Evolutionary conservation across 2,797 vertebrate species (phyloP).

Genomic region (Tiaroga cobitis): DNA sequence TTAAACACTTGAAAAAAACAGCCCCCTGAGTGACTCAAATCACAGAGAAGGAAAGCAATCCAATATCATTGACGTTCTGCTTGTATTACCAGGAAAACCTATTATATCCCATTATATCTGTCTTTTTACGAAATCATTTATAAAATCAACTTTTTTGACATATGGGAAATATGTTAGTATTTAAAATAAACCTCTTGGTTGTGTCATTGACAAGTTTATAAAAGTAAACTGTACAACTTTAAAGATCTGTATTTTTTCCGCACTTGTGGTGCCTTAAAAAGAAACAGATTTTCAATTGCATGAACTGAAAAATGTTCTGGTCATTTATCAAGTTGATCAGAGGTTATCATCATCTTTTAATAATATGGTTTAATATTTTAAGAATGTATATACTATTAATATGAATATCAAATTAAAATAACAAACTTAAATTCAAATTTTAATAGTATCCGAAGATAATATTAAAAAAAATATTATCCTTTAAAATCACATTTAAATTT

Average conservation of each 20-base stretch:
- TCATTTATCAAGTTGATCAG: background rate
- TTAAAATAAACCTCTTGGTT: slow-evolving; percentile 15
- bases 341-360: background rate
- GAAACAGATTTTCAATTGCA: background rate
- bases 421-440: background rate
- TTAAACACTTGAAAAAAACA: slow-evolving; percentile 13
- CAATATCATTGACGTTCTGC: background rate
- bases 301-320: background rate
- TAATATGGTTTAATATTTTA: background rate
- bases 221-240: slow-evolving; percentile 7
- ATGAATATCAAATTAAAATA: background rate
- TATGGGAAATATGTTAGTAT: slow-evolving; percentile 25
- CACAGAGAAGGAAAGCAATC: slow-evolving; percentile 19
- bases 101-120: slow-evolving; percentile 17
- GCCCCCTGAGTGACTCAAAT: slow-evolving; percentile 1
- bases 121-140: slow-evolving; percentile 11
- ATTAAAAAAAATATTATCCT: background rate
- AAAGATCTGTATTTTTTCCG: background rate
- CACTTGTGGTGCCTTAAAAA: background rate
- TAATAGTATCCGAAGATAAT: background rate
- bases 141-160: background rate
- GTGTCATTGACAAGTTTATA: background rate
- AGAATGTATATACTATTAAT: background rate
- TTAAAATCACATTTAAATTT: background rate
- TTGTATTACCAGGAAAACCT: background rate